A percentile compares a stretch with the other conserved stretches of the same genome.
These are phyloP conservation scores for Iphiclides podalirius DNA, from an alignment of 2,888 invertebrate genomes.

Conservation along the genomic window DNA sequence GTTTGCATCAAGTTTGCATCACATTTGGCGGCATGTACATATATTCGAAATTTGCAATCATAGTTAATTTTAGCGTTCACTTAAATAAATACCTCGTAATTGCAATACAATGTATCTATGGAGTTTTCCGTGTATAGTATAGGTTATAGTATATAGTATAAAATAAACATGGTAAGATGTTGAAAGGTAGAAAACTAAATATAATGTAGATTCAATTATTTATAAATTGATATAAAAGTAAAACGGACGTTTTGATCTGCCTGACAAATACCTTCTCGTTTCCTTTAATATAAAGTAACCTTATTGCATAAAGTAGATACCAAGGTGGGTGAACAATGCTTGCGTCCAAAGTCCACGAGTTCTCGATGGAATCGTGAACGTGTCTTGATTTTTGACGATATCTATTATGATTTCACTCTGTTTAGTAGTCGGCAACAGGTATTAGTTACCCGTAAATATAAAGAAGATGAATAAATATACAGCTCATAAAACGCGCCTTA, in stretches of 20 bases:
- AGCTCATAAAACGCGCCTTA: no score
- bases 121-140: no score
- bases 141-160: no score
- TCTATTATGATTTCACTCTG: slow-evolving; percentile 17
- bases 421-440: slow-evolving; percentile 3
- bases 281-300: slow-evolving; percentile 16
- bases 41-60: neutral
- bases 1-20: neutral
- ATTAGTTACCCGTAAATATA: no score
- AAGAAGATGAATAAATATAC: no score
- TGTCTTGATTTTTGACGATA: slow-evolving; percentile 37
- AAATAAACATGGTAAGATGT: no score
- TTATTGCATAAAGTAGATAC: slow-evolving; percentile 28
- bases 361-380: slow-evolving; percentile 46
- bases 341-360: slow-evolving; percentile 77
- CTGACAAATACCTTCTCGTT: neutral
- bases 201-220: no score
- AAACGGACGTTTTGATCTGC: neutral
- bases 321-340: slow-evolving; percentile 57
- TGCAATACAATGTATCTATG: no score
- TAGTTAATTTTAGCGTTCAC: neutral
- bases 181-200: no score
- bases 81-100: no score
- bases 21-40: slow-evolving; percentile 1
- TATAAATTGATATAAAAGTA: no score